Percentiles rank a stretch among this genome's conserved stretches.
phyloP scores from a whole-genome alignment of 2,113 vertebrate species.

The Turdus rufiventris region DNA sequence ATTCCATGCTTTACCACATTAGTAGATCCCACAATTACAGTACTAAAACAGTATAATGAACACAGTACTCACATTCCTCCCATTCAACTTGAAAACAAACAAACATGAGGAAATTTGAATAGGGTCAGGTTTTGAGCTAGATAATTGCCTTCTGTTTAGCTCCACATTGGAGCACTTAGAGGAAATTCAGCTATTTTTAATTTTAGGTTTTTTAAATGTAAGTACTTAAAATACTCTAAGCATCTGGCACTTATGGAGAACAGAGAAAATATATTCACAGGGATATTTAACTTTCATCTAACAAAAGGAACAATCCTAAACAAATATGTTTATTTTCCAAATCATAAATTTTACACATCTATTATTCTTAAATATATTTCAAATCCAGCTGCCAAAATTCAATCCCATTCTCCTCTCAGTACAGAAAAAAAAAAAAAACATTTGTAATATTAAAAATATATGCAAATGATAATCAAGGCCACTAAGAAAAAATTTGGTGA shows the following conservation, averaged over 20 bases:
- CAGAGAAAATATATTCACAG: background rate
- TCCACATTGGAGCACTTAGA: background rate
- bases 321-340: background rate
- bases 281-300: background rate
- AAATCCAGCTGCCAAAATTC: background rate
- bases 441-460: background rate
- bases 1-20: background rate
- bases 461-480: background rate
- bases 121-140: background rate
- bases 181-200: slow-evolving; percentile 19
- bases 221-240: background rate
- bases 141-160: background rate
- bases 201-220: background rate
- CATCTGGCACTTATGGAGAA: background rate
- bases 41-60: background rate
- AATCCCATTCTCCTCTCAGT: background rate
- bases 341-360: background rate
- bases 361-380: background rate
- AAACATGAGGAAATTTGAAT: background rate
- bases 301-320: background rate
- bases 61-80: background rate
- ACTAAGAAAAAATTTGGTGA: background rate
- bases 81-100: background rate
- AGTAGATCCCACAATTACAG: background rate
- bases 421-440: background rate